A percentile compares a stretch with the other conserved stretches of the same genome.
phyloP scores from a whole-genome alignment of 2,888 invertebrate genomes.

The Choristoneura rosaceana region DNA sequence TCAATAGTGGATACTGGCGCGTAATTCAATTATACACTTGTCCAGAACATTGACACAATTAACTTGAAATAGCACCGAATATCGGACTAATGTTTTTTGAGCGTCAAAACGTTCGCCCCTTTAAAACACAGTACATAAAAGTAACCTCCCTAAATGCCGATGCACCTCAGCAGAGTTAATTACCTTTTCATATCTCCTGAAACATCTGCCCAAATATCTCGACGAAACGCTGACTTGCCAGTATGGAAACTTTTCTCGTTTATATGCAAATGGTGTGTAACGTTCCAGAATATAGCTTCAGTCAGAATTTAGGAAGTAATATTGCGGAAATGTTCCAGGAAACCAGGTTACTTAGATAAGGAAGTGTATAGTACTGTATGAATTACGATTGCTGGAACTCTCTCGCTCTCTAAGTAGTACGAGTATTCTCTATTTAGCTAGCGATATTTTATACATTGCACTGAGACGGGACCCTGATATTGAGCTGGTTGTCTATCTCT shows the following conservation, averaged over 20 bases:
- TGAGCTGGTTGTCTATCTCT: too few relatives aligned
- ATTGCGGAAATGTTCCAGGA: not conserved
- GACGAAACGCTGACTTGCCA: not conserved
- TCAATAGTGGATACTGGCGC: too few relatives aligned
- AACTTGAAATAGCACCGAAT: too few relatives aligned
- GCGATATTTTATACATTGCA: too few relatives aligned
- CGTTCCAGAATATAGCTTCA: conserved; percentile 9
- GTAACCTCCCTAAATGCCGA: not conserved
- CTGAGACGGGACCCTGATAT: too few relatives aligned
- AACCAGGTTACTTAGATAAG: not conserved
- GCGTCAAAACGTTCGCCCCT: too few relatives aligned
- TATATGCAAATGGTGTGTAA: conserved; percentile 25
- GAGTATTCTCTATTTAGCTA: not conserved
- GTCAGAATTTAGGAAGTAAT: conserved; percentile 13
- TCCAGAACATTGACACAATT: too few relatives aligned
- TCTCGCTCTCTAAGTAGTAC: not conserved
- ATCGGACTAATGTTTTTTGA: not conserved
- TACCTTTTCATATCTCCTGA: conserved; percentile 10
- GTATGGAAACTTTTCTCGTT: conserved; percentile 24
- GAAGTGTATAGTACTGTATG: too few relatives aligned
- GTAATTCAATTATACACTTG: too few relatives aligned
- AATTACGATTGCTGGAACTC: not conserved
- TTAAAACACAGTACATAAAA: not conserved
- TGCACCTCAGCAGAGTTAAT: not conserved
- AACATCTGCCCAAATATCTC: conserved; percentile 19